A percentile compares a stretch with the other conserved stretches of the same genome.
These are phyloP conservation scores for Heliornis fulica DNA, from an alignment of 2,113 vertebrate species.

Conservation along the genomic window DNA sequence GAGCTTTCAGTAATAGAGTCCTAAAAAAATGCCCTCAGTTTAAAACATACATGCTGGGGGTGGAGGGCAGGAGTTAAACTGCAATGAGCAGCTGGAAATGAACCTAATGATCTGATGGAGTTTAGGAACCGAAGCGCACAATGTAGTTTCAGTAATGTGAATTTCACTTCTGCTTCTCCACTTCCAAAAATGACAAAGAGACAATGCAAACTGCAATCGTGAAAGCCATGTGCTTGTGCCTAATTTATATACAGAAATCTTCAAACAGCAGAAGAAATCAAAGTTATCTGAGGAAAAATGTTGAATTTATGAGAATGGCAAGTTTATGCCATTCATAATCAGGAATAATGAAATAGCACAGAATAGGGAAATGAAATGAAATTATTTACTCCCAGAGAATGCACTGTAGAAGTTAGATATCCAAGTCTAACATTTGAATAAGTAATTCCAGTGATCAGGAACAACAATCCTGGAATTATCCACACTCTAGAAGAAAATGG, in stretches of 20 bases:
- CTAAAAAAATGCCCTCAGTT: background rate
- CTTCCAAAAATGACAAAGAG: background rate
- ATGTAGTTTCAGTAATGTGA: background rate
- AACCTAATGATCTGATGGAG: background rate
- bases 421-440: background rate
- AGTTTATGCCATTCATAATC: background rate
- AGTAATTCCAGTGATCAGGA: background rate
- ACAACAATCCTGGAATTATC: background rate
- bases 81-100: background rate
- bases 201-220: background rate
- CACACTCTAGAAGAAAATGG: background rate
- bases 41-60: background rate
- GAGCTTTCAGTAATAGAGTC: background rate
- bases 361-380: background rate
- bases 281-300: background rate
- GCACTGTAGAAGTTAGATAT: background rate
- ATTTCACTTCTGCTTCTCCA: background rate
- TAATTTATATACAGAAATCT: background rate
- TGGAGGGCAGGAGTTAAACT: background rate
- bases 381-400: background rate
- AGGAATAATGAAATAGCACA: background rate
- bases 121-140: background rate
- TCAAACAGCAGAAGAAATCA: background rate
- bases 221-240: background rate
- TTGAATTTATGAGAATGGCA: background rate